Evolutionary conservation across 2,797 vertebrate species (phyloP).

Genomic region (Aselliscus stoliczkanus): DNA sequence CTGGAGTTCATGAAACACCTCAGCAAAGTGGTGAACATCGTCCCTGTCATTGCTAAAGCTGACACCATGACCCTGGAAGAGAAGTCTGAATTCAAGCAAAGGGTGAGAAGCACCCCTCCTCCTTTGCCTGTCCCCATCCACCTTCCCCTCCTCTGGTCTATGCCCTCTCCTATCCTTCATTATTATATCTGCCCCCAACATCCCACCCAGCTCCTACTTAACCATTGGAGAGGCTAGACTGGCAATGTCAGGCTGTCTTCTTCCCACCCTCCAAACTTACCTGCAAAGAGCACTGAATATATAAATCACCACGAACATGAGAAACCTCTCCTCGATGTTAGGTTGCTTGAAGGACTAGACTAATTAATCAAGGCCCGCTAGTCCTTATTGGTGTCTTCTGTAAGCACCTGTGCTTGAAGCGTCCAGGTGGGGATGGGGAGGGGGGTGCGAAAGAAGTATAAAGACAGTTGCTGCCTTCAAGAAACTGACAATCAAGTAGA

Average conservation of each 20-base stretch:
- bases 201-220: no score
- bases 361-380: rapidly evolving
- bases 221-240: neutral
- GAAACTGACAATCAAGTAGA: neutral
- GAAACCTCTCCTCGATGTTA: neutral
- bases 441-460: neutral
- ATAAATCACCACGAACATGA: rapidly evolving
- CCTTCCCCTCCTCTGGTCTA: neutral
- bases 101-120: constrained; percentile 69
- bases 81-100: constrained; percentile 85
- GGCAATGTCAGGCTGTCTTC: neutral
- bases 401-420: neutral
- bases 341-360: neutral
- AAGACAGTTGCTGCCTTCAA: neutral
- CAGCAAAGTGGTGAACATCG: constrained; percentile 97
- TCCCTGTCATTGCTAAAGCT: constrained; percentile 95
- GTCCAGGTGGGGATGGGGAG: neutral
- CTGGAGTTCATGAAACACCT: constrained; percentile 97
- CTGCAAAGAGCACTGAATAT: neutral
- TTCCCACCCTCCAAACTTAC: neutral
- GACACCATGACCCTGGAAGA: constrained; percentile 96
- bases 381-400: neutral
- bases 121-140: neutral
- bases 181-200: neutral
- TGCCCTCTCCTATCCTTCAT: neutral